phyloP scores from a whole-genome alignment of 2,888 invertebrate species.

The Deilephila elpenor region DNA sequence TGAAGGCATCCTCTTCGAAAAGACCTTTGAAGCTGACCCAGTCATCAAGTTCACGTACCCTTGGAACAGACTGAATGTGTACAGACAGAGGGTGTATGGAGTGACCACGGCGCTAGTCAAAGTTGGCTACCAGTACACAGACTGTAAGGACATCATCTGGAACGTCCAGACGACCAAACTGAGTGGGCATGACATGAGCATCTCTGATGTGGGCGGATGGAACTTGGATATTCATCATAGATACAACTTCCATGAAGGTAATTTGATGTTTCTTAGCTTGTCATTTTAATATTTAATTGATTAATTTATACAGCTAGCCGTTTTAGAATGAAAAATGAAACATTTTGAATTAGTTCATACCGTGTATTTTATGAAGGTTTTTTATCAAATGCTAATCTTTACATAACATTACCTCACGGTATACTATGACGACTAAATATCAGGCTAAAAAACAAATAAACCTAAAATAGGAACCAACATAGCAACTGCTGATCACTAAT shows the following conservation, averaged over 20 bases:
- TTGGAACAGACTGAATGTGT: conserved; percentile 98
- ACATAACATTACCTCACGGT: too few relatives aligned
- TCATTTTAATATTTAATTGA: neutral
- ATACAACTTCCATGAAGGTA: conserved; percentile 98
- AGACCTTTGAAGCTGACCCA: conserved; percentile 97
- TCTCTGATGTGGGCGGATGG: conserved; percentile 99
- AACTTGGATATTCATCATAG: conserved; percentile 98
- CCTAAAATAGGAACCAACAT: neutral
- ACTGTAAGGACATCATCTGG: conserved; percentile 97
- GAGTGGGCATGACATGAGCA: conserved; percentile 98
- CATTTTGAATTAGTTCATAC: too few relatives aligned
- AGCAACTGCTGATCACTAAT: neutral
- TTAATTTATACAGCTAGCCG: too few relatives aligned
- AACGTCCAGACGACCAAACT: conserved; percentile 97
- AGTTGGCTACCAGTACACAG: conserved; percentile 98
- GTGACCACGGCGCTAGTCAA: conserved; percentile 97
- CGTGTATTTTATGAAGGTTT: too few relatives aligned
- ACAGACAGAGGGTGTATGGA: conserved; percentile 97
- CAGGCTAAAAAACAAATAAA: neutral
- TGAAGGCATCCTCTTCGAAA: conserved; percentile 97
- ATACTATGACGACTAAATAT: too few relatives aligned
- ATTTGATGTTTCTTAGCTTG: conserved; percentile 31
- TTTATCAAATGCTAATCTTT: too few relatives aligned
- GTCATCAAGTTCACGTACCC: conserved; percentile 98
- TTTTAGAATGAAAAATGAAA: too few relatives aligned